Conservation (phyloP, 2,888 invertebrate genomes). For the Tetrapedia diversipes region DNA sequence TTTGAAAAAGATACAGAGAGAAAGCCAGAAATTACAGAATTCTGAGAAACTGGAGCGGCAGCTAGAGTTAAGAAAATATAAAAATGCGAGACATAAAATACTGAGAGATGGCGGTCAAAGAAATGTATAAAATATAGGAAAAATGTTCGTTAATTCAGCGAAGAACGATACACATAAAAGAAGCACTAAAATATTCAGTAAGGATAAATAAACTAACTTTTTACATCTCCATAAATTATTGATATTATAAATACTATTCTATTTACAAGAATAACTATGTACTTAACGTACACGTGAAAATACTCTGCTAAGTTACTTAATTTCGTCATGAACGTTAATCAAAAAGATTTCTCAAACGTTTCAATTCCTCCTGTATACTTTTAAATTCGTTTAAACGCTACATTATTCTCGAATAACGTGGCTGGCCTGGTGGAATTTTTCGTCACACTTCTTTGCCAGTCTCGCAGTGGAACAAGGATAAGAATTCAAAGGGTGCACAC, state of each 20-base stretch:
- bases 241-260: too few species aligned
- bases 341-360: neutral
- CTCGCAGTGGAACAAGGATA: too few species aligned
- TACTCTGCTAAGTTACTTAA: too few species aligned
- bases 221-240: neutral
- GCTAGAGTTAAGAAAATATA: neutral
- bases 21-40: neutral
- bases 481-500: constrained; percentile 6
- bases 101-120: neutral
- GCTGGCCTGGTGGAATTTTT: neutral
- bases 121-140: neutral
- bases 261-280: too few species aligned
- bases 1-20: neutral
- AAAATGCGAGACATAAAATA: neutral
- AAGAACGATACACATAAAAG: neutral
- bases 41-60: neutral
- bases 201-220: neutral
- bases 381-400: neutral
- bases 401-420: neutral
- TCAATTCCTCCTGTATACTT: too few species aligned
- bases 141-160: neutral
- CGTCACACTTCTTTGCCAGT: neutral
- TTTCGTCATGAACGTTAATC: too few species aligned
- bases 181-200: neutral
- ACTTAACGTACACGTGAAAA: too few species aligned